These are phyloP conservation scores for Rhinolophus sinicus DNA, from an alignment of 2,113 vertebrate genomes.

Conservation along the genomic window DNA sequence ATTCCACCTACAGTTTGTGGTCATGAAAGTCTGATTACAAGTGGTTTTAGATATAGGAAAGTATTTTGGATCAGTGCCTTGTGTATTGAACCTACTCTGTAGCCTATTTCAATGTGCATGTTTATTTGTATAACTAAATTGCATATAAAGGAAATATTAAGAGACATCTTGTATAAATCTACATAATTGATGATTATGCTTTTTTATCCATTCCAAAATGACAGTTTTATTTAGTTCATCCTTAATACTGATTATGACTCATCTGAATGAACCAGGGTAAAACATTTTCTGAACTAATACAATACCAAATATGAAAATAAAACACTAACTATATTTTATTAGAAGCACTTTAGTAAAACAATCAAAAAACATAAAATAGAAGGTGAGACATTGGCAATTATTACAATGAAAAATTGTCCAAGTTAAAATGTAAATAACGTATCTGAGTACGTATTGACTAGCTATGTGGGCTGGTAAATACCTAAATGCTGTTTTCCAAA, in stretches of 20 bases:
- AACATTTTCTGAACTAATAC: conserved; percentile 34
- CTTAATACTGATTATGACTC: conserved; percentile 12
- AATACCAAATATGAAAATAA: conserved; percentile 59
- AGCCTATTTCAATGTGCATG: conserved; percentile 49
- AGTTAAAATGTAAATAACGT: conserved; percentile 63
- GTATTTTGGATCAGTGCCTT: conserved; percentile 70
- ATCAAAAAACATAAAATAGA: conserved; percentile 43
- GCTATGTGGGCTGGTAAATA: conserved; percentile 66
- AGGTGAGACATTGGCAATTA: not conserved
- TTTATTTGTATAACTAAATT: conserved; percentile 51
- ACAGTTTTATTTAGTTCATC: conserved; percentile 50
- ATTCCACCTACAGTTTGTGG: conserved; percentile 79
- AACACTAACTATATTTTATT: conserved; percentile 54
- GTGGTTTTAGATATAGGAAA: conserved; percentile 75
- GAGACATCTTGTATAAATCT: not conserved
- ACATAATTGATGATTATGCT: not conserved
- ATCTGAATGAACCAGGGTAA: conserved; percentile 26
- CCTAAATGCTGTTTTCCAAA: conserved; percentile 78
- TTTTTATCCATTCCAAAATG: conserved; percentile 42
- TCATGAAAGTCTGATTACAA: conserved; percentile 83
- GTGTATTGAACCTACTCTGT: conserved; percentile 61
- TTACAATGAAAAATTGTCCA: conserved; percentile 65
- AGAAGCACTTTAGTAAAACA: conserved; percentile 38
- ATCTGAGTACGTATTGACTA: conserved; percentile 65
- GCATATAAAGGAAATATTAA: conserved; percentile 42